Evolutionary conservation across 1,140 invertebrate species (phyloP).

Genomic region (Drosophila varians): DNA sequence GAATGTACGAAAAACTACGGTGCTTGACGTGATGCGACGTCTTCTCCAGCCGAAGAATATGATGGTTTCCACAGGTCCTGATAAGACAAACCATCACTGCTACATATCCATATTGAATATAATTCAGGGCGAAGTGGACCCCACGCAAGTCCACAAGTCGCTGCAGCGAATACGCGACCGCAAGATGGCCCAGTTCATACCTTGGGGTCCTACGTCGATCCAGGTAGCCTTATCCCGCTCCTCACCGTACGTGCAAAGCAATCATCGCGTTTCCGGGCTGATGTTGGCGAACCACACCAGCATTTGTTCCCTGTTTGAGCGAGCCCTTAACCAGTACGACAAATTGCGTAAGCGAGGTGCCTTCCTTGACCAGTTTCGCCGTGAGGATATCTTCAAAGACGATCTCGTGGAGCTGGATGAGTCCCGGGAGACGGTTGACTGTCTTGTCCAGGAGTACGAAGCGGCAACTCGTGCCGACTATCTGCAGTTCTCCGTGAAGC

Average conservation of each 20-base stretch:
- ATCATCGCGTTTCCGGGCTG: conserved; percentile 97
- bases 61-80: conserved; percentile 99
- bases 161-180: conserved; percentile 97
- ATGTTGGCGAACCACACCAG: conserved; percentile 99
- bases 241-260: conserved; percentile 97
- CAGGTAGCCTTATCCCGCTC: conserved; percentile 97
- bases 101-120: conserved; percentile 99
- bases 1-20: conserved; percentile 81
- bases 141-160: conserved; percentile 81
- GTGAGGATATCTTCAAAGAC: conserved; percentile 96
- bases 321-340: conserved; percentile 95
- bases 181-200: conserved; percentile 98
- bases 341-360: conserved; percentile 97
- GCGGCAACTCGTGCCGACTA: conserved; percentile 97
- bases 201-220: conserved; percentile 98
- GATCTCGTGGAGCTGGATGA: conserved; percentile 96
- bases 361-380: conserved; percentile 97
- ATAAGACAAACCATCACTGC: conserved; percentile 95
- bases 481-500: conserved; percentile 85
- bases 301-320: conserved; percentile 91
- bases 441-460: conserved; percentile 97
- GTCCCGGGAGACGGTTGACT: conserved; percentile 94
- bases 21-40: conserved; percentile 84
- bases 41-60: conserved; percentile 99
- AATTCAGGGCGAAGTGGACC: conserved; percentile 89